Base-by-base conservation (phyloP, 1,140 invertebrate genomes). In the Cydia splendana region DNA sequence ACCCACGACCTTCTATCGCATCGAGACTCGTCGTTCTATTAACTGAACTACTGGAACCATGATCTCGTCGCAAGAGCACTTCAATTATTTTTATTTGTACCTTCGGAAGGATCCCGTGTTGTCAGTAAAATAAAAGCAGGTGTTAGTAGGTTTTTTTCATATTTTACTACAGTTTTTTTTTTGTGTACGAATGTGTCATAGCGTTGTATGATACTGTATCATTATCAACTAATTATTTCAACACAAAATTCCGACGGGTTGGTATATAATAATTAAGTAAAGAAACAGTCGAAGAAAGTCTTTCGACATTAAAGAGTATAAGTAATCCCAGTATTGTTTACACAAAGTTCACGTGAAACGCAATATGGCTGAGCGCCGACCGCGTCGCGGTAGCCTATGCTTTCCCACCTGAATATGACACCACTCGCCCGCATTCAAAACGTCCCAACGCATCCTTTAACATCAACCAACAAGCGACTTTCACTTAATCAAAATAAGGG, bases 351-450 rank as follows among this genome's bases (percentile, higher is more conserved):
- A 81, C 84, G 82, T 88, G 90, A 89, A 92, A 92, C 79, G 86
- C 88, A 90, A 92, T 89, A 90, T 83, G 85, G 78, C 88, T 88
- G 85, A 85, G 85, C 82, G 84, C 87, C 87, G 85, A 91, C 89
- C 88, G 84, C 88, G 85, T 75, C 90, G 88, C 84, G 86, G 91
- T 89, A 91, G 88, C 87, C 85, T 88, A 90, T 89, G 90, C 87
- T 91, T 91, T 93, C 89, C 88, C 89, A 91, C 91, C 88, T 92
- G 89, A 93, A 93, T 88, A 89, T 92, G 91, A 93, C 87, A 93
- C 90, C 89, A 65, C 28, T 67, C 15, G 34, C 77, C 57, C 81
- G 84, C 77, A 79, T 82, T 78, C 77, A 76, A 86, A 87, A 84
- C 77, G 85, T 76, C 82, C 34, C 87, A 89, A 75, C 81, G 76